phyloP scores from a whole-genome alignment of 2,888 invertebrate genomes.

The Eurytoma adleriae region DNA sequence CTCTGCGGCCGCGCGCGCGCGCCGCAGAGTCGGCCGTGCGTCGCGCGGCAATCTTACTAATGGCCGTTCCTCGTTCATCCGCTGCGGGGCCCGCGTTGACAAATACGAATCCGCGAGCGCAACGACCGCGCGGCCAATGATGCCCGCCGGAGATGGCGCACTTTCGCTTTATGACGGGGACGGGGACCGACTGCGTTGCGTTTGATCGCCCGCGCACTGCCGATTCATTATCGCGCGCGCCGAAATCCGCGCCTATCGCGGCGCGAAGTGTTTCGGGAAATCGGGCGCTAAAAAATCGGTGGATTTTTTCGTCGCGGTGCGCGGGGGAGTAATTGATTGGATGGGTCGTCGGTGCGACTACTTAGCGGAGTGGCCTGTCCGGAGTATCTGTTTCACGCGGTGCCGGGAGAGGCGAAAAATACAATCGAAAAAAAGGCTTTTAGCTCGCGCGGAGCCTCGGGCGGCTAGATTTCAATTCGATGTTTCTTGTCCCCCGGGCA shows the following conservation, averaged over 20 bases:
- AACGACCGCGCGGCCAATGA: neutral
- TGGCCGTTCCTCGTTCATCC: constrained; percentile 50
- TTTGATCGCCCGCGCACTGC: too few species aligned
- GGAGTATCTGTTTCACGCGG: constrained; percentile 1
- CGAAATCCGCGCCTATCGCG: neutral
- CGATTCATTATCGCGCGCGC: too few species aligned
- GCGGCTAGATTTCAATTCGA: constrained; percentile 40
- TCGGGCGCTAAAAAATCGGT: neutral
- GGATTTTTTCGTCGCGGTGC: neutral
- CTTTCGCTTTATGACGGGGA: constrained; percentile 19
- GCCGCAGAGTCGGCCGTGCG: neutral
- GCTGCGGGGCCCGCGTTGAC: constrained; percentile 22
- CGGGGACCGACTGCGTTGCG: neutral
- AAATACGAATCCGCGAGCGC: constrained; percentile 18
- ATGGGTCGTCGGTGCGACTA: neutral
- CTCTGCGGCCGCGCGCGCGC: neutral
- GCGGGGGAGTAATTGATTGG: constrained; percentile 7
- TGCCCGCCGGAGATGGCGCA: neutral
- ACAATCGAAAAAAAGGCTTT: constrained; percentile 22
- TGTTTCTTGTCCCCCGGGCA: constrained; percentile 3
- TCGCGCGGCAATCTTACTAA: constrained; percentile 55
- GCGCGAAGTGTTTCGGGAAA: neutral
- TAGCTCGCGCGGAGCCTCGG: constrained; percentile 7
- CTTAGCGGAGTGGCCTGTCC: constrained; percentile 21
- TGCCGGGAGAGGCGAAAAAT: neutral